phyloP scores from a whole-genome alignment of 2,113 vertebrate species.

The Saccopteryx bilineata region DNA sequence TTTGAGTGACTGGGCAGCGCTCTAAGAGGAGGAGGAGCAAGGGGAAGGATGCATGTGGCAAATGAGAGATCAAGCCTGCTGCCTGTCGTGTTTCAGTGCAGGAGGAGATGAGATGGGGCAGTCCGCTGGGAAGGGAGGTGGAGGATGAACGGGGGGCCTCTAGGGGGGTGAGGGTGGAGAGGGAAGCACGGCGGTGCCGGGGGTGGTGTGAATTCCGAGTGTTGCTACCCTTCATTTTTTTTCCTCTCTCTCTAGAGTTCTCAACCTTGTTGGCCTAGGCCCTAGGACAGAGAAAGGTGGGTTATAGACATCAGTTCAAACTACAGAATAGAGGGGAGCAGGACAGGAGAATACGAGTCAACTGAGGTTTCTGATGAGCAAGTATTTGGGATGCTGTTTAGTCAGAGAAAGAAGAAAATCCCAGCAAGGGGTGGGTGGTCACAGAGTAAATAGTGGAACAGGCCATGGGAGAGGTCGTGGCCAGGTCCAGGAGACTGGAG shows the following conservation, averaged over 20 bases:
- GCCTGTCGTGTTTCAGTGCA: not conserved
- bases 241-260: not conserved
- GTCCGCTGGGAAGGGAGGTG: rapidly evolving
- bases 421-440: not conserved
- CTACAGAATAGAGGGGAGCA: not conserved
- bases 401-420: not conserved
- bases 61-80: not conserved
- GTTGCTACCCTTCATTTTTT: not conserved
- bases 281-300: not conserved
- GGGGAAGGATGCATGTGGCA: not conserved
- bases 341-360: not conserved
- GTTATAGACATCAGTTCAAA: not conserved
- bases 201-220: not conserved
- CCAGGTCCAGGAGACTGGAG: not conserved
- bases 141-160: not conserved
- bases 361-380: not conserved
- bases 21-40: not conserved
- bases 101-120: not conserved
- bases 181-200: not conserved
- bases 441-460: not conserved
- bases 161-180: not conserved
- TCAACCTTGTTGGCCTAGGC: not conserved
- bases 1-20: not conserved
- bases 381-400: not conserved
- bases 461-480: not conserved